These are phyloP conservation scores for Cyaniris semiargus DNA, from an alignment of 2,888 invertebrate genomes.

Conservation along the genomic window DNA sequence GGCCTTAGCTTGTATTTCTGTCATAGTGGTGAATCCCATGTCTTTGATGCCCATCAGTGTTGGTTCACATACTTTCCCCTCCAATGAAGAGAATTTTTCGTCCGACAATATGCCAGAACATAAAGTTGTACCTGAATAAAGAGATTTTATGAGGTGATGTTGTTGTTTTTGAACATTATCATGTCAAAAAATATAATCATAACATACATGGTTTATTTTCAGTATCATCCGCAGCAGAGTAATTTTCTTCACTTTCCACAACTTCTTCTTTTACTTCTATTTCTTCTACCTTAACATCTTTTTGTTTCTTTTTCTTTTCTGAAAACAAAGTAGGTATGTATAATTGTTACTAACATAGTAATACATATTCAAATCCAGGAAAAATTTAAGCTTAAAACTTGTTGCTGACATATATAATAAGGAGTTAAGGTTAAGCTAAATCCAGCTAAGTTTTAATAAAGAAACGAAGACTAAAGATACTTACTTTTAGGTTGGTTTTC, in stretches of 20 bases:
- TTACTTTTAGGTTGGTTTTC: neutral
- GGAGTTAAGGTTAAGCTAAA: neutral
- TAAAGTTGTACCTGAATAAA: slow-evolving; percentile 73
- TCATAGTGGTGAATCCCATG: slow-evolving; percentile 97
- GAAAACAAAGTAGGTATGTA: slow-evolving; percentile 32
- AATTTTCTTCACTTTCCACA: slow-evolving; percentile 39
- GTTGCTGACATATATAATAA: neutral
- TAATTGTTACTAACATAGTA: neutral
- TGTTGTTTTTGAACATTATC: neutral
- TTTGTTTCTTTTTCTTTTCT: slow-evolving; percentile 56
- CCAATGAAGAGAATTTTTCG: slow-evolving; percentile 79
- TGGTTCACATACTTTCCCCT: slow-evolving; percentile 87
- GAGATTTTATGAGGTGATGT: neutral
- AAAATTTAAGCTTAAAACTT: neutral
- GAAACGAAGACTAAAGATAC: neutral
- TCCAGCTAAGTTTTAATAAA: no score
- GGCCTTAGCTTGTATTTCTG: slow-evolving; percentile 95
- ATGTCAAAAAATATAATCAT: neutral
- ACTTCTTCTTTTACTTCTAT: slow-evolving; percentile 53
- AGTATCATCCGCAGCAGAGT: slow-evolving; percentile 45
- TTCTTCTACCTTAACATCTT: slow-evolving; percentile 38
- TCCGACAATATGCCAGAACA: slow-evolving; percentile 82
- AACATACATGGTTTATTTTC: slow-evolving; percentile 56
- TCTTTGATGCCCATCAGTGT: slow-evolving; percentile 92
- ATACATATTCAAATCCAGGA: no score